Evolutionary conservation across 2,797 vertebrate genomes (phyloP).

Genomic region (Pelobates cultripes): DNA sequence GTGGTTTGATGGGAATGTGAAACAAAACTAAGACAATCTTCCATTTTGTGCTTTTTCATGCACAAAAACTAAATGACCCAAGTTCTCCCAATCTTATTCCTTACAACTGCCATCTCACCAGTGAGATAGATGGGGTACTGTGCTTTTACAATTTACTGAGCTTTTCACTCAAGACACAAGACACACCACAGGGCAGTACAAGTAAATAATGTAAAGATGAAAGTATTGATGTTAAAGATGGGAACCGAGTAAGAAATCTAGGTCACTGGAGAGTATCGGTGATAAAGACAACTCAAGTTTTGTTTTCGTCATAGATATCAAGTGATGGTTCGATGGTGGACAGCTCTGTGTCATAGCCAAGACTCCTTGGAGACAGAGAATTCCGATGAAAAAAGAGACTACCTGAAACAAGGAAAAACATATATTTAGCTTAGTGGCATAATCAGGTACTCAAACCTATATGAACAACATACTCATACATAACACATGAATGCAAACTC

Average conservation of each 20-base stretch:
- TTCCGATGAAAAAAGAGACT: conserved; percentile 89
- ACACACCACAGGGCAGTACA: conserved; percentile 74
- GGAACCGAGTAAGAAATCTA: neutral
- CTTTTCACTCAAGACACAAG: conserved; percentile 72
- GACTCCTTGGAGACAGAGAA: conserved; percentile 84
- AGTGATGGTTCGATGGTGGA: conserved; percentile 89
- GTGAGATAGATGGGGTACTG: conserved; percentile 31
- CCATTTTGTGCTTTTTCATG: conserved; percentile 33
- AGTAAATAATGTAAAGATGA: conserved; percentile 51
- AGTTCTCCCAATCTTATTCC: conserved; percentile 4
- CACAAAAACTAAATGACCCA: conserved; percentile 9
- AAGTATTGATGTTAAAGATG: neutral
- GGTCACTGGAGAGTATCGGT: conserved; percentile 24
- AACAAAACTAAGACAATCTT: conserved; percentile 10
- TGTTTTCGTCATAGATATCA: conserved; percentile 92
- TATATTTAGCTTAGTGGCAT: neutral
- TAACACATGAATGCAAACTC: too few species aligned
- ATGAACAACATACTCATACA: too few species aligned
- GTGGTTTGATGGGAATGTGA: neutral
- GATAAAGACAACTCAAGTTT: conserved; percentile 83
- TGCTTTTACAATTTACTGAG: conserved; percentile 50
- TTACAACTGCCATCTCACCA: conserved; percentile 6
- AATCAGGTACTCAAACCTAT: too few species aligned
- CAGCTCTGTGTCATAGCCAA: conserved; percentile 90
- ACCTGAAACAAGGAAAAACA: conserved; percentile 70